Base-by-base conservation (phyloP, 1,140 invertebrate species). In the Diorhabda carinulata region DNA sequence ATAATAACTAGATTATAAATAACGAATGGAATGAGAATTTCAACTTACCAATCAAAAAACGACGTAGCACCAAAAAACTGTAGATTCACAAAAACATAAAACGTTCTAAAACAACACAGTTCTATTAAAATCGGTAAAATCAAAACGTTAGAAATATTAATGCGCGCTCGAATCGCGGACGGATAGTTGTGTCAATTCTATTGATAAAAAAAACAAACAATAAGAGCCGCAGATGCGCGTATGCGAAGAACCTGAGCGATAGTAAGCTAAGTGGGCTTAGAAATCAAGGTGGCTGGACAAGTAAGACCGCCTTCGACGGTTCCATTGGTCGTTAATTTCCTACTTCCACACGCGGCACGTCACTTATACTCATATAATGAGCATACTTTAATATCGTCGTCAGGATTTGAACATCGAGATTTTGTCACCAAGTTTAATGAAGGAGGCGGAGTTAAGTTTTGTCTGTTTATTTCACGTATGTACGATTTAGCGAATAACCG, bases 201-300 rank as follows among this genome's bases (percentile, higher is more conserved):
- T 25, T 25, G 25, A 25, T 25, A 25, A 25, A 25, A 25, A 25
- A 25, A 25, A 25, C 25, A 25, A 25, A 25, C 25, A 25, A 25
- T 57, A 3, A 52, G 43, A 67, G 57, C 61, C 65, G 61, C 44
- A 71, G 65, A 64, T 68, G 60, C 67, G 71, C 68, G 67, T 57
- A 44, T 57, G 64, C 64, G 64, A 67, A 61, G 59, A 61, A 70
- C 61, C 62, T 61, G 58, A 61, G 66, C 69, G 45, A 67, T 70
- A 70, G 69, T 70, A 63, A 66, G 69, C 67, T 72, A 25, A 72
- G 71, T 72, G 67, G 71, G 71, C 67, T 69, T 69, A 65, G 67
- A 57, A 65, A 57, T 66, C 52, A 58, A 67, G 67, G 61, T 61
- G 67, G 69, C 69, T 61, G 68, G 68, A 61, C 67, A 61, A 67